phyloP scores from a whole-genome alignment of 30 jellyfish, hydroid and myxozoan genomes.

The Clytia hemisphaerica region DNA sequence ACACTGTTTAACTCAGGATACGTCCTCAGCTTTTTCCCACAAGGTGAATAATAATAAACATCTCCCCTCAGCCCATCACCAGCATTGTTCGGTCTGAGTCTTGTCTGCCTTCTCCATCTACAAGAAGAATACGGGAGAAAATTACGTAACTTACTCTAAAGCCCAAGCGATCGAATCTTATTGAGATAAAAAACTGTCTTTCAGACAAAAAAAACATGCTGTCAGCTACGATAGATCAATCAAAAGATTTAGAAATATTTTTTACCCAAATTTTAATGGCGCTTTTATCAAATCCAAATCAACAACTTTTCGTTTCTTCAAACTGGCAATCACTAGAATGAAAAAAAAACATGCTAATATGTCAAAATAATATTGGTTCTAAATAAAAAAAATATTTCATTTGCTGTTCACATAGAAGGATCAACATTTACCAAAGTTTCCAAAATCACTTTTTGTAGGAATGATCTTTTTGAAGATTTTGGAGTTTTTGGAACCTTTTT shows the following conservation, averaged over 20 bases:
- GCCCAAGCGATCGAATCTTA: not conserved
- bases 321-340: not conserved
- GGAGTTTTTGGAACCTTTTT: no score
- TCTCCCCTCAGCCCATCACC: constrained; percentile 97
- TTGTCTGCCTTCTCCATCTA: constrained; percentile 93
- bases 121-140: not conserved
- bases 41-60: constrained; percentile 92
- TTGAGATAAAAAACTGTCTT: not conserved
- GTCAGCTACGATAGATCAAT: not conserved
- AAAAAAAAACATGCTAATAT: not conserved
- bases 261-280: constrained; percentile 76
- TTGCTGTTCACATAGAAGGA: not conserved
- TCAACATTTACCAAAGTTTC: not conserved
- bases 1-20: constrained; percentile 84
- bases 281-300: constrained; percentile 63
- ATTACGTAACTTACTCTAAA: not conserved
- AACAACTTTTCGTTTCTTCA: constrained; percentile 57
- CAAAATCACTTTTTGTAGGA: not conserved
- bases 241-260: not conserved
- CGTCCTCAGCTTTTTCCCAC: constrained; percentile 90
- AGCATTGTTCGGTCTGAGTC: constrained; percentile 63
- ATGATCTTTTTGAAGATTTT: no score
- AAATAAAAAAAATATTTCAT: not conserved
- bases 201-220: not conserved
- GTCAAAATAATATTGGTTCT: not conserved